A percentile compares a stretch with the other conserved stretches of the same genome.
Conservation (phyloP, 2,888 invertebrate genomes). For the Gymnosoma rotundatum region DNA sequence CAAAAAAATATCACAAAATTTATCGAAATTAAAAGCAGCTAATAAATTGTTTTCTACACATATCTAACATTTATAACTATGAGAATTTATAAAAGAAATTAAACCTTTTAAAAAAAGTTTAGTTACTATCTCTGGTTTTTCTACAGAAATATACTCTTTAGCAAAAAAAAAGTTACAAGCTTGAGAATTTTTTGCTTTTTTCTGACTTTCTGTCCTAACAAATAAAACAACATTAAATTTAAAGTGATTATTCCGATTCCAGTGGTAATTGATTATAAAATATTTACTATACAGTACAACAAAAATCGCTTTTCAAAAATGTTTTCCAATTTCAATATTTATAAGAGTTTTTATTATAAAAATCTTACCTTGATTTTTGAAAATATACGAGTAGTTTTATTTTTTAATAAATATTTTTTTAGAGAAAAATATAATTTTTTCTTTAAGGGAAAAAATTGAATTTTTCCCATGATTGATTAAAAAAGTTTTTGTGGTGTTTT, state of each 20-base stretch:
- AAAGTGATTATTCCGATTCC: neutral
- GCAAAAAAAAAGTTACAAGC: neutral
- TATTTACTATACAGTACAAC: constrained; percentile 21
- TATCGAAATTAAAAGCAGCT: too few species aligned
- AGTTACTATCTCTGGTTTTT: neutral
- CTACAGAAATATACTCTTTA: neutral
- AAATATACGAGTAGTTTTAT: constrained; percentile 15
- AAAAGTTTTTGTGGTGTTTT: constrained; percentile 40
- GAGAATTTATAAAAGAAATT: too few species aligned
- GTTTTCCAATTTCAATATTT: constrained; percentile 33
- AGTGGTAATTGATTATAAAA: constrained; percentile 1
- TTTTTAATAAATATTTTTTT: constrained; percentile 13
- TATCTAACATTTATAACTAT: too few species aligned
- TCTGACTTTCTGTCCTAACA: neutral
- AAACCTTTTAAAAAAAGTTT: too few species aligned
- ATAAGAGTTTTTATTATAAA: constrained; percentile 15
- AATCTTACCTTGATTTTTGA: constrained; percentile 62
- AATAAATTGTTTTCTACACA: too few species aligned
- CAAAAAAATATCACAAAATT: too few species aligned
- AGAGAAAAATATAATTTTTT: constrained; percentile 59
- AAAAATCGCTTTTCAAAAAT: constrained; percentile 31
- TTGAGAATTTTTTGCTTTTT: constrained; percentile 4
- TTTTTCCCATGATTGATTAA: constrained; percentile 51
- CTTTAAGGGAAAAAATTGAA: constrained; percentile 53
- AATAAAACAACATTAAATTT: neutral